These are phyloP conservation scores for Malacoctenus gilli DNA, from an alignment of 2,797 vertebrate genomes.

Conservation along the genomic window DNA sequence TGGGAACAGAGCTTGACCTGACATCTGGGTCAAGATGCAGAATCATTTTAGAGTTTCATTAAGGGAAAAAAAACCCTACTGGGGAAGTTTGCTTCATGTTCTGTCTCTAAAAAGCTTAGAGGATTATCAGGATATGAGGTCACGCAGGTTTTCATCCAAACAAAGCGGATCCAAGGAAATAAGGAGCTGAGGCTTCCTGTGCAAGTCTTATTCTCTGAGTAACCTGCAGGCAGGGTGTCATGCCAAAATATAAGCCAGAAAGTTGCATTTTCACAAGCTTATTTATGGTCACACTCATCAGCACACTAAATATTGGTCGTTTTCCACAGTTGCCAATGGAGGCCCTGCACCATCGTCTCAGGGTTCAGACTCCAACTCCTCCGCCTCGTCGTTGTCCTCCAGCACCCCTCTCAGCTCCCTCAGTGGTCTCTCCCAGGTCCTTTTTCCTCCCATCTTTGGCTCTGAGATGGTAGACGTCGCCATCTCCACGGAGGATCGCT, in stretches of 20 bases:
- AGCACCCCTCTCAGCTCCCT: constrained; percentile 85
- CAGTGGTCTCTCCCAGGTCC: constrained; percentile 84
- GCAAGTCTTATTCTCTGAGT: constrained; percentile 16
- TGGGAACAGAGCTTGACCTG: constrained; percentile 44
- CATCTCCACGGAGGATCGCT: constrained; percentile 84
- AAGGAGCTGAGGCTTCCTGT: constrained; percentile 20
- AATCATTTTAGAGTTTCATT: constrained; percentile 32
- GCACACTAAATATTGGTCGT: constrained; percentile 27
- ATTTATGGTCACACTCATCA: constrained; percentile 12
- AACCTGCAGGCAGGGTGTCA: background rate
- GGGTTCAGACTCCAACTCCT: constrained; percentile 91
- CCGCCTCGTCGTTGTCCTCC: constrained; percentile 90
- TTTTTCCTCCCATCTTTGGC: constrained; percentile 77
- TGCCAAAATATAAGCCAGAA: background rate
- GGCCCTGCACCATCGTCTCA: constrained; percentile 84
- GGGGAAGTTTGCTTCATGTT: constrained; percentile 22
- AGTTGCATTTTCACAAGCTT: background rate
- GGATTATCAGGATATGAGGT: constrained; percentile 44
- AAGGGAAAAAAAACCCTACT: background rate
- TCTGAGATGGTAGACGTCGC: constrained; percentile 85
- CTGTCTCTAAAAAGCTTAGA: constrained; percentile 29
- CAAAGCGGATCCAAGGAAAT: constrained; percentile 29
- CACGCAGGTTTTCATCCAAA: constrained; percentile 35
- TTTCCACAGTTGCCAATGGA: constrained; percentile 86
- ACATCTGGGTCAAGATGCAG: constrained; percentile 49